These are phyloP conservation scores for Arremon brunneinucha DNA, from an alignment of 2,797 vertebrate genomes.

Conservation along the genomic window DNA sequence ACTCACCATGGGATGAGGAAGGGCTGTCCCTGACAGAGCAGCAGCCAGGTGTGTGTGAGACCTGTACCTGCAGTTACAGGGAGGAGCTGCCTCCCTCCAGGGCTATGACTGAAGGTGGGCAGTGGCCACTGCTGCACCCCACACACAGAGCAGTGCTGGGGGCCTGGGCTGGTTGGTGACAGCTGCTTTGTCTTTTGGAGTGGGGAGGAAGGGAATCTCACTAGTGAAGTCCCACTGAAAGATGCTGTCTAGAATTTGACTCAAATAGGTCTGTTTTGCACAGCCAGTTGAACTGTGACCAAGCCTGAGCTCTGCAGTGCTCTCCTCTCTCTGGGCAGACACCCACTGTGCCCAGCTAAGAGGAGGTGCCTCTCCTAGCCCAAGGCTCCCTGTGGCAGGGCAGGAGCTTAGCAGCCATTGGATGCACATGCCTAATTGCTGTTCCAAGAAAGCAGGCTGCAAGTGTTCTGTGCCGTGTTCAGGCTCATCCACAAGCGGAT, in stretches of 20 bases:
- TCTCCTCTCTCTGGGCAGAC: background rate
- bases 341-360: background rate
- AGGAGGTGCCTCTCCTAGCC: background rate
- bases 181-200: background rate
- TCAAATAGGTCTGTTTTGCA: background rate
- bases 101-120: background rate
- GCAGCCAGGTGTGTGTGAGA: background rate
- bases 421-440: background rate
- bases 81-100: background rate
- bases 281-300: background rate
- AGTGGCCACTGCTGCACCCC: too few relatives aligned
- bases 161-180: background rate
- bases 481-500: background rate
- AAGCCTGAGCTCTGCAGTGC: background rate
- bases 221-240: background rate
- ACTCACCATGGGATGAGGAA: fast-evolving
- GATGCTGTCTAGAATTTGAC: background rate
- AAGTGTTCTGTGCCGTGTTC: background rate
- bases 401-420: background rate
- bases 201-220: background rate
- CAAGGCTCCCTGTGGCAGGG: background rate
- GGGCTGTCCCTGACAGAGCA: background rate
- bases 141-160: background rate
- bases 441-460: background rate
- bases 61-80: fast-evolving